phyloP scores from a whole-genome alignment of 2,113 vertebrate genomes.

The Hepsetus odoe region DNA sequence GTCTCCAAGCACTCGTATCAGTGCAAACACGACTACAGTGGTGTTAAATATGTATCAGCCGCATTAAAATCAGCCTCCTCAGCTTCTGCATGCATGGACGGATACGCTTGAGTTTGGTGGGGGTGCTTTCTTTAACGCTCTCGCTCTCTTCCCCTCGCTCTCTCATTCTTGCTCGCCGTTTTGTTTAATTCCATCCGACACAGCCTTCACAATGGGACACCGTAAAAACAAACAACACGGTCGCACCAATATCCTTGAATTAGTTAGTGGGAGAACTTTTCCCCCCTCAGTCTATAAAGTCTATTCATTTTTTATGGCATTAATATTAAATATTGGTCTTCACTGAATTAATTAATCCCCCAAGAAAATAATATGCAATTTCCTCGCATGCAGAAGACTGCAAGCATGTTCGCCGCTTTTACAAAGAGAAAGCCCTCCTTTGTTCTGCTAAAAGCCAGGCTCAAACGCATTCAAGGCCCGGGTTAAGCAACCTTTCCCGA shows the following conservation, averaged over 20 bases:
- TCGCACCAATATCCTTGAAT: conserved; percentile 49
- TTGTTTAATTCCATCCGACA: conserved; percentile 39
- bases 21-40: conserved; percentile 53
- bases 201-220: conserved; percentile 38
- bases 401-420: conserved; percentile 19
- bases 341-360: conserved; percentile 49
- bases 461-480: conserved; percentile 3
- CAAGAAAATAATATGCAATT: conserved; percentile 40
- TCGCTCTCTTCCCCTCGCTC: conserved; percentile 26
- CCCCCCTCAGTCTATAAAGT: conserved; percentile 19
- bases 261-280: conserved; percentile 30
- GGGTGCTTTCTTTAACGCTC: conserved; percentile 48
- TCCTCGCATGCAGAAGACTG: conserved; percentile 3
- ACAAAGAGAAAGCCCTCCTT: conserved; percentile 38
- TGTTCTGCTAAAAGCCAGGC: conserved; percentile 34
- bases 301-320: conserved; percentile 50
- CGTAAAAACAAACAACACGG: conserved; percentile 19
- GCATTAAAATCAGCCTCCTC: conserved; percentile 54
- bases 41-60: conserved; percentile 67
- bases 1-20: conserved; percentile 56
- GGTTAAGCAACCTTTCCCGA: conserved; percentile 21
- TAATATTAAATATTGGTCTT: conserved; percentile 55
- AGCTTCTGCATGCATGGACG: conserved; percentile 60
- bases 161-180: conserved; percentile 16
- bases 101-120: conserved; percentile 43